Base-by-base conservation (phyloP, 2,888 invertebrate genomes). In the Conops quadrifasciatus region DNA sequence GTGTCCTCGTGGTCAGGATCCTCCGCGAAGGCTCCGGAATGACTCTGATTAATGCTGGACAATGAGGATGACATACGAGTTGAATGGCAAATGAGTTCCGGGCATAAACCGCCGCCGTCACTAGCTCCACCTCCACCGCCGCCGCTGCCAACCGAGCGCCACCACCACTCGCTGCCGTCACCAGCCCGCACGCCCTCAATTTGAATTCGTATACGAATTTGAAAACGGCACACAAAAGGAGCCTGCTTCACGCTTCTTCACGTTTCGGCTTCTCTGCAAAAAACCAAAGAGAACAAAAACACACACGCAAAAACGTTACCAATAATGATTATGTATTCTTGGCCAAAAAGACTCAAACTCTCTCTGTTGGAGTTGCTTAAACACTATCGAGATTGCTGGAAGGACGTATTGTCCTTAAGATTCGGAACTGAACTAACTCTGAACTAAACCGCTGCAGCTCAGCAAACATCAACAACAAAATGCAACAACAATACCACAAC, bases 1-100 rank as follows among this genome's bases (percentile, higher is more conserved):
- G 88, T 89, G 77, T 77, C 76, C 65, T 89, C 88, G 80, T 89
- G 89, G 79, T 83, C 89, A 87, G 90, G 88, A 88, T 88, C 88
- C 88, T 88, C 88, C 87, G 88, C 87, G 88, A 88, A 88, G 78
- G 80, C 78, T 78, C 80, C 80, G 77, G 80, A 79, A 77, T 75
- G 85, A 75, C 78, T 80, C 69, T 75, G 76, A 72, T 75, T 74
- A 68, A 77, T 80, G 75, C 74, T 85, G 83, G 80, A 84, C 85
- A 81, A 79, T 82, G 81, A 76, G 80, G 84, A 79, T 81, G 85
- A 85, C 86, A 86, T 86, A 80, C 85, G 85, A 75, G 70, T 72
- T 16, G 58, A 26, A 24, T 58, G 13, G 58, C 24, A 15, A 13
- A 15, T 26, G 26, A 7, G 24, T 21, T 47, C 19, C 26, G 45